These are phyloP conservation scores for Papilio protenor DNA, from an alignment of 2,888 invertebrate genomes.

Conservation along the genomic window DNA sequence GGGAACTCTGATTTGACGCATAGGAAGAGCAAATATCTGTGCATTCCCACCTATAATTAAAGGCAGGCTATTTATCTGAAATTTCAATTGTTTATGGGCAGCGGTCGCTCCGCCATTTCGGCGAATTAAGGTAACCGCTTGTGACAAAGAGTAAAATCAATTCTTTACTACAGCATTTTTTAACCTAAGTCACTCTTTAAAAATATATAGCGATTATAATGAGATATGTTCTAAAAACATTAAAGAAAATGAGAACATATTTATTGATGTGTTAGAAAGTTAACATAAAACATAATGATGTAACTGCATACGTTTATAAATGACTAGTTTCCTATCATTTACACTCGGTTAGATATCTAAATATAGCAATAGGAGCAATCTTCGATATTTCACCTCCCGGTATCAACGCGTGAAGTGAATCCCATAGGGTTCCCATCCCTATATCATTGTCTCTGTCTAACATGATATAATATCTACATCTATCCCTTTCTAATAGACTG, in stretches of 20 bases:
- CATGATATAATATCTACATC: conserved; percentile 47
- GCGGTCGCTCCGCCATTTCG: too few species aligned
- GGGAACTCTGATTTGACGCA: too few species aligned
- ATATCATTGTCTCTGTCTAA: conserved; percentile 57
- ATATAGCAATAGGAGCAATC: conserved; percentile 63
- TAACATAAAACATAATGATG: conserved; percentile 15
- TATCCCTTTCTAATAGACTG: conserved; percentile 64
- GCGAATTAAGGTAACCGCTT: too few species aligned
- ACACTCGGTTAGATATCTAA: conserved; percentile 67
- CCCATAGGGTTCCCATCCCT: conserved; percentile 68
- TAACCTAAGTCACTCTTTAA: too few species aligned
- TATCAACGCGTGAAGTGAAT: conserved; percentile 61
- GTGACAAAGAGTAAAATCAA: too few species aligned
- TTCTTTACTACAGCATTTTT: too few species aligned
- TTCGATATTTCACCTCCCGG: conserved; percentile 61
- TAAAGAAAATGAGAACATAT: too few species aligned
- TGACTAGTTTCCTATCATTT: conserved; percentile 72
- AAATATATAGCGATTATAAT: too few species aligned
- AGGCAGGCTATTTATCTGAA: too few species aligned
- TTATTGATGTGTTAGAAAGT: neutral
- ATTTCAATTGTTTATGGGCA: too few species aligned
- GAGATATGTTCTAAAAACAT: neutral
- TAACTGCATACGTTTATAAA: conserved; percentile 49
- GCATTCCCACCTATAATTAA: too few species aligned
- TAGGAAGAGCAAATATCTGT: too few species aligned